phyloP scores from a whole-genome alignment of 2,797 vertebrate genomes.

The Furcifer pardalis region DNA sequence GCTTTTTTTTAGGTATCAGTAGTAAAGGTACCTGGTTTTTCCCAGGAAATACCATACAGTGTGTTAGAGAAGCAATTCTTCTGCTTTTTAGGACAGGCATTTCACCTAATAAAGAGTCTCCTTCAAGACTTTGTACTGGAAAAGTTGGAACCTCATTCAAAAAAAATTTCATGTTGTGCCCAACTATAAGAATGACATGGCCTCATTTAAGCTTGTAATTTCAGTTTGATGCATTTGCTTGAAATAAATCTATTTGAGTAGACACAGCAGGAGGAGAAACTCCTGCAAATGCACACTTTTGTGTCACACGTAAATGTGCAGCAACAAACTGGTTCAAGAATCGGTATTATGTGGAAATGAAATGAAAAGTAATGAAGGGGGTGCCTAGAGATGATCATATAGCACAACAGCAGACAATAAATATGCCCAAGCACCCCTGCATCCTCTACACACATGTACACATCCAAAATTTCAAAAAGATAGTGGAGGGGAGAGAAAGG shows the following conservation, averaged over 20 bases:
- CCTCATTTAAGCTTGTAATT: background rate
- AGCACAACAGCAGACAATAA: background rate
- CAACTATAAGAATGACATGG: background rate
- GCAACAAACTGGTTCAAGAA: background rate
- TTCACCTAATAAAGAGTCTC: background rate
- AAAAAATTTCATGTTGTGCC: background rate
- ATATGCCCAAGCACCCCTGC: too few species aligned
- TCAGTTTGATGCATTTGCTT: background rate
- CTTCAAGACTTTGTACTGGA: background rate
- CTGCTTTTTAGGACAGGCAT: background rate
- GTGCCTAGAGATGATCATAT: background rate
- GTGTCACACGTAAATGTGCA: background rate
- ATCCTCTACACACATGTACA: too few species aligned
- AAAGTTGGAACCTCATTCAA: background rate
- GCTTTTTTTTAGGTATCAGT: too few species aligned
- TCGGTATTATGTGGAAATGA: background rate
- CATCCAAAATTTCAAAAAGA: too few species aligned
- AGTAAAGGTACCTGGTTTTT: too few species aligned
- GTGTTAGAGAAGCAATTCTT: background rate
- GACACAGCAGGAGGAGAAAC: too few species aligned
- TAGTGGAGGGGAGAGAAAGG: too few species aligned
- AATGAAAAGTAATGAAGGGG: background rate
- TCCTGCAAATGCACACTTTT: background rate
- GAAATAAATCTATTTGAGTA: background rate
- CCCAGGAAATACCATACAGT: background rate